phyloP scores from a whole-genome alignment of 2,888 invertebrate genomes.

The Tipula vernalis region DNA sequence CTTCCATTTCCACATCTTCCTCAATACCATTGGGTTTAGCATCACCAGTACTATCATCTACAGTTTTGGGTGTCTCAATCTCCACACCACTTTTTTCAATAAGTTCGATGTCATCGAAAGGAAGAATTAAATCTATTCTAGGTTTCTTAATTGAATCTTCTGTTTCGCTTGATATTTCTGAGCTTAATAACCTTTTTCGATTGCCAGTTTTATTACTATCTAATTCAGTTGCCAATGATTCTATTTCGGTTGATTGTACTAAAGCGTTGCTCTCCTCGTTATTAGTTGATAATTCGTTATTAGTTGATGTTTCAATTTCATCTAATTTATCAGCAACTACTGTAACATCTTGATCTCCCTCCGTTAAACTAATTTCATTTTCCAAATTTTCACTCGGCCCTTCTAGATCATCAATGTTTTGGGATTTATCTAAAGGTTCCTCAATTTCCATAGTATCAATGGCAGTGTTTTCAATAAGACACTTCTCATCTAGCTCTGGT shows the following conservation, averaged over 20 bases:
- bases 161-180: background rate
- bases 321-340: background rate
- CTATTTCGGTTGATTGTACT: background rate
- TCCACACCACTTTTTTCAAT: background rate
- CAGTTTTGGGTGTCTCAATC: background rate
- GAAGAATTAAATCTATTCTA: background rate
- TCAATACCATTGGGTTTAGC: background rate
- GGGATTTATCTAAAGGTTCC: background rate
- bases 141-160: background rate
- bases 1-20: background rate
- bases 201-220: background rate
- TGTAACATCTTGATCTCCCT: background rate
- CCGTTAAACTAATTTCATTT: background rate
- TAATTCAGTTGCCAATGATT: background rate
- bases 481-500: slow-evolving; percentile 13
- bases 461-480: background rate
- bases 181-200: background rate
- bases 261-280: background rate
- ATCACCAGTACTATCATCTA: background rate
- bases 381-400: background rate
- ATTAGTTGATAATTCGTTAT: background rate
- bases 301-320: background rate
- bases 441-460: slow-evolving; percentile 10
- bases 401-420: background rate
- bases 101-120: background rate